Percentiles rank a stretch among this genome's conserved stretches.
phyloP scores from a whole-genome alignment of 2,888 invertebrate species.

The Cerceris ruficornis region DNA sequence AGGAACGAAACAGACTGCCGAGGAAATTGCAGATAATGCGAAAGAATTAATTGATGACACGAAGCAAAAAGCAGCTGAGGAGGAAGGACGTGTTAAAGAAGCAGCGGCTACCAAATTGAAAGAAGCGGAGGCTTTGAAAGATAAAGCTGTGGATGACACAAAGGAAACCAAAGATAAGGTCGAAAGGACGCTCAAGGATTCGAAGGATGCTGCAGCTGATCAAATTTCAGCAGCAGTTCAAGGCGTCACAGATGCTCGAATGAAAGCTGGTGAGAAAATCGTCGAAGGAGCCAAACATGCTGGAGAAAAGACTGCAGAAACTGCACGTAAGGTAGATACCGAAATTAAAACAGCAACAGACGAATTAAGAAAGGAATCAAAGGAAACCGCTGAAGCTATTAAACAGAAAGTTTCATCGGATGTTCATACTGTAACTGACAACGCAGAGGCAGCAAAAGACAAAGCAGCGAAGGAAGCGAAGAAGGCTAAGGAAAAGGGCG shows the following conservation, averaged over 20 bases:
- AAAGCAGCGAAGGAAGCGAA: conserved; percentile 51
- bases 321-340: background rate
- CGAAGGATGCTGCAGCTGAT: conserved; percentile 23
- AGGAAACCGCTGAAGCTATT: conserved; percentile 15
- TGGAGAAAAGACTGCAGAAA: background rate
- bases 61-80: conserved; percentile 70
- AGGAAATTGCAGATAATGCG: conserved; percentile 61
- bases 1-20: conserved; percentile 60
- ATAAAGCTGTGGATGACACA: conserved; percentile 44
- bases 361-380: conserved; percentile 21
- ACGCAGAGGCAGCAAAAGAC: conserved; percentile 40
- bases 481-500: conserved; percentile 63
- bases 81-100: conserved; percentile 81
- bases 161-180: conserved; percentile 19
- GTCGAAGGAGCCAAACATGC: conserved; percentile 33
- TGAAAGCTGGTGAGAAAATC: conserved; percentile 25
- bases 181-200: conserved; percentile 9
- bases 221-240: background rate
- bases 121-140: conserved; percentile 35
- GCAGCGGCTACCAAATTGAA: conserved; percentile 61
- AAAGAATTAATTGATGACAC: conserved; percentile 83
- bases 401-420: conserved; percentile 55
- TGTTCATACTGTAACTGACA: conserved; percentile 42
- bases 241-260: background rate
- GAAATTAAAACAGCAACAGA: background rate